phyloP scores from a whole-genome alignment of 2,797 vertebrate species.

The Syngnathus rostellatus region DNA sequence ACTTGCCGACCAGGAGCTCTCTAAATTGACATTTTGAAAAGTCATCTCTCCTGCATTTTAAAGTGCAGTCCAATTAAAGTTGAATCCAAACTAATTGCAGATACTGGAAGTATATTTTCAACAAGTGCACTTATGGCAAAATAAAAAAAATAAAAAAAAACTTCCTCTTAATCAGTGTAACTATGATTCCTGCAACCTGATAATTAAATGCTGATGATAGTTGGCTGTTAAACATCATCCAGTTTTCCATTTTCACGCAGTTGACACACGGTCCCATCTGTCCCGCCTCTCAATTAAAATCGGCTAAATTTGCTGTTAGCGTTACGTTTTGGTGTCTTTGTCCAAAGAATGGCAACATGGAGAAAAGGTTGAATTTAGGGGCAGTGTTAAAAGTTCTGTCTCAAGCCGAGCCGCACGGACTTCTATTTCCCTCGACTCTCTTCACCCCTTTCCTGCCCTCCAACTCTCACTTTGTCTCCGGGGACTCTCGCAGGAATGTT shows the following conservation, averaged over 20 bases:
- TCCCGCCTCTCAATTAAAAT: not conserved
- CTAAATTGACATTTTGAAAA: too few relatives aligned
- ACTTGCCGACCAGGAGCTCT: too few relatives aligned
- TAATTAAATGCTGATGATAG: not conserved
- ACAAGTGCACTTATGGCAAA: not conserved
- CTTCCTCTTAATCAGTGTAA: not conserved
- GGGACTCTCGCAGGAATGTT: constrained; percentile 59
- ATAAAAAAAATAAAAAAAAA: not conserved
- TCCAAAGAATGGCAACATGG: not conserved
- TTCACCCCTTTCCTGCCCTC: constrained; percentile 6
- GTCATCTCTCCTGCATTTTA: too few relatives aligned
- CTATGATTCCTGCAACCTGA: not conserved
- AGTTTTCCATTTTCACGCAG: too few relatives aligned
- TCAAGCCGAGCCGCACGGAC: not conserved
- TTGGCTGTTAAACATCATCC: not conserved
- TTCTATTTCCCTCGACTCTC: not conserved
- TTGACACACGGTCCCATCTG: too few relatives aligned
- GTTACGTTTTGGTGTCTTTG: not conserved
- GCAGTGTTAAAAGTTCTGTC: not conserved
- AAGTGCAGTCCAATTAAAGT: too few relatives aligned
- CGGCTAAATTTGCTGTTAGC: not conserved
- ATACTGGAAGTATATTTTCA: too few relatives aligned
- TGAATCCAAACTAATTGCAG: too few relatives aligned
- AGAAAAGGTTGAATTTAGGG: not conserved
- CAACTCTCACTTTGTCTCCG: constrained; percentile 29